Conservation (phyloP, 2,113 vertebrate genomes). For the Percopsis transmontana region DNA sequence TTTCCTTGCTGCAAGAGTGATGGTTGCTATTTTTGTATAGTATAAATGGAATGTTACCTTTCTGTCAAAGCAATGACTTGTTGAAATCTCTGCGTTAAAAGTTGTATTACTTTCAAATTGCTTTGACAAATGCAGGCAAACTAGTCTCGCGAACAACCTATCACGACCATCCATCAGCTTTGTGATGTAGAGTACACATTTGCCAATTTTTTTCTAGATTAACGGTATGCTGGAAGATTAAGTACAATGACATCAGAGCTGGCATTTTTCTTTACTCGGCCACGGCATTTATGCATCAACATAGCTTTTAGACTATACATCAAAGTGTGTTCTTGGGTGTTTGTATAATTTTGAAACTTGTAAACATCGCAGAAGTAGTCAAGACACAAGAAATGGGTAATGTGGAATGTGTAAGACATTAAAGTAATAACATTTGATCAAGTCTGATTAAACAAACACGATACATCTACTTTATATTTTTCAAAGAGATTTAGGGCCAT, state of each 20-base stretch:
- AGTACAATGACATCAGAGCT: slow-evolving; percentile 28
- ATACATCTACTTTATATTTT: no score
- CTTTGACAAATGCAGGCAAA: slow-evolving; percentile 56
- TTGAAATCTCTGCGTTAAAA: not conserved
- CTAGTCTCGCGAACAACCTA: slow-evolving; percentile 40
- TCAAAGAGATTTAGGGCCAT: no score
- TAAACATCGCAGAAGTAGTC: no score
- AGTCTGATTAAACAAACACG: no score
- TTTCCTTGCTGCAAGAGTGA: not conserved
- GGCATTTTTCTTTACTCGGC: not conserved
- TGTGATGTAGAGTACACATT: slow-evolving; percentile 48
- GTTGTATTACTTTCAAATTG: slow-evolving; percentile 62
- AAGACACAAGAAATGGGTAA: no score
- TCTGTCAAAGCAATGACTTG: slow-evolving; percentile 46
- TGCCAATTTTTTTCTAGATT: slow-evolving; percentile 57
- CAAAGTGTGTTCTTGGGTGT: no score
- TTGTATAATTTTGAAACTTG: no score
- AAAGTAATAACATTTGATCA: no score
- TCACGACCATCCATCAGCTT: slow-evolving; percentile 62
- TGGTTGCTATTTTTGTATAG: not conserved
- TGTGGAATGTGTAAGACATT: no score
- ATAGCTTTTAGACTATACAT: no score
- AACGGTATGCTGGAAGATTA: slow-evolving; percentile 34
- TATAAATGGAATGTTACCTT: slow-evolving; percentile 4
- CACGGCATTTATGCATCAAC: no score